These are phyloP conservation scores for Euzophera pinguis DNA, from an alignment of 2,888 invertebrate species.

Conservation along the genomic window DNA sequence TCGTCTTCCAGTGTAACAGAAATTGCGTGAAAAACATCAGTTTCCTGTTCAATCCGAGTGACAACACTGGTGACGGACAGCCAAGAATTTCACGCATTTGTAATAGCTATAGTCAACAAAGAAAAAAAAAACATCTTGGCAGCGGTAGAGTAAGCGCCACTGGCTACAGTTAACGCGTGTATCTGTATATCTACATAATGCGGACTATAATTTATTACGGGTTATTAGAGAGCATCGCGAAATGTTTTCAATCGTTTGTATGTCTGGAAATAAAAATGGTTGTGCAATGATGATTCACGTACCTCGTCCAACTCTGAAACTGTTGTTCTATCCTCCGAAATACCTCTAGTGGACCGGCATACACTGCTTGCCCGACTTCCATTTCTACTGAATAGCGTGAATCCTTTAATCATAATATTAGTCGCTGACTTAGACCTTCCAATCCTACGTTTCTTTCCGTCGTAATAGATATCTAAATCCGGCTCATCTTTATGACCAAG, in stretches of 20 bases:
- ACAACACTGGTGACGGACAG: conserved; percentile 46
- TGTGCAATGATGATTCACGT: conserved; percentile 39
- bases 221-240: conserved; percentile 37
- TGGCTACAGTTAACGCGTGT: conserved; percentile 39
- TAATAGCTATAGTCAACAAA: conserved; percentile 50
- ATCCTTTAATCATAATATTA: conserved; percentile 91
- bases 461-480: conserved; percentile 52
- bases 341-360: conserved; percentile 71
- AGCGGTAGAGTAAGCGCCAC: conserved; percentile 51
- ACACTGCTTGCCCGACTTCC: conserved; percentile 80
- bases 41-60: conserved; percentile 50
- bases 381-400: conserved; percentile 82
- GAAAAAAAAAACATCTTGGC: conserved; percentile 68
- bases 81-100: conserved; percentile 50
- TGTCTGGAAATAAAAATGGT: conserved; percentile 30
- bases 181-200: conserved; percentile 42
- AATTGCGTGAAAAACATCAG: conserved; percentile 31
- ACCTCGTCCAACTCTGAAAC: conserved; percentile 85
- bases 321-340: conserved; percentile 82
- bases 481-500: conserved; percentile 82
- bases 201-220: conserved; percentile 50
- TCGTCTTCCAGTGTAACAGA: conserved; percentile 20
- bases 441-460: conserved; percentile 58
- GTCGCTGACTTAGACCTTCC: conserved; percentile 87
- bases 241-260: conserved; percentile 32